Evolutionary conservation across 1,140 invertebrate species (phyloP).

Genomic region (Solenopsis fugax): DNA sequence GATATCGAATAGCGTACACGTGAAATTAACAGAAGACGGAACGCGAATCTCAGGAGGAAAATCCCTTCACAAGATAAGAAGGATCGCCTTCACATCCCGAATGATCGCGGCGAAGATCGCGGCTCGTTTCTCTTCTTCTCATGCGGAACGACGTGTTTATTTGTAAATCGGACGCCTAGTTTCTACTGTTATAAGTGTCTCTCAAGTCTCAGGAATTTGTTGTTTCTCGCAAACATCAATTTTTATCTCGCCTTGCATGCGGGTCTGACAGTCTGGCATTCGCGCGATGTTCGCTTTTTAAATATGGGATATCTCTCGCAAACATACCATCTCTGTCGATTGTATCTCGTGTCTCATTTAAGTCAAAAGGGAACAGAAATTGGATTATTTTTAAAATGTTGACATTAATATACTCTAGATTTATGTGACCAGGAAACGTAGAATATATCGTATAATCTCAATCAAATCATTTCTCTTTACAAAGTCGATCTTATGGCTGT

Average conservation of each 20-base stretch:
- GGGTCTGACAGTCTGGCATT: neutral
- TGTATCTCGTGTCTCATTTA: neutral
- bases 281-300: constrained; percentile 3
- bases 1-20: neutral
- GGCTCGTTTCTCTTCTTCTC: constrained; percentile 46
- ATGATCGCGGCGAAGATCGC: constrained; percentile 14
- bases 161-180: constrained; percentile 51
- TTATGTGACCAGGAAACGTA: neutral
- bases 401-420: neutral
- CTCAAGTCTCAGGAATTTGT: constrained; percentile 13
- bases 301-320: neutral
- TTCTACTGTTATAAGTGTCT: constrained; percentile 18
- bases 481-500: neutral
- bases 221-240: neutral
- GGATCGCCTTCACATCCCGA: neutral
- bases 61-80: constrained; percentile 22
- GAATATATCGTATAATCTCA: neutral
- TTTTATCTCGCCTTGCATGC: neutral
- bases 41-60: neutral
- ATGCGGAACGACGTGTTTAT: constrained; percentile 61
- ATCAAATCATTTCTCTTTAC: neutral
- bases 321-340: neutral
- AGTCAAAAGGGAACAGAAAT: neutral
- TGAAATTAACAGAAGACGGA: constrained; percentile 6
- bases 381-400: neutral